Conservation (phyloP, 2,797 vertebrate genomes). For the Alauda arvensis region DNA sequence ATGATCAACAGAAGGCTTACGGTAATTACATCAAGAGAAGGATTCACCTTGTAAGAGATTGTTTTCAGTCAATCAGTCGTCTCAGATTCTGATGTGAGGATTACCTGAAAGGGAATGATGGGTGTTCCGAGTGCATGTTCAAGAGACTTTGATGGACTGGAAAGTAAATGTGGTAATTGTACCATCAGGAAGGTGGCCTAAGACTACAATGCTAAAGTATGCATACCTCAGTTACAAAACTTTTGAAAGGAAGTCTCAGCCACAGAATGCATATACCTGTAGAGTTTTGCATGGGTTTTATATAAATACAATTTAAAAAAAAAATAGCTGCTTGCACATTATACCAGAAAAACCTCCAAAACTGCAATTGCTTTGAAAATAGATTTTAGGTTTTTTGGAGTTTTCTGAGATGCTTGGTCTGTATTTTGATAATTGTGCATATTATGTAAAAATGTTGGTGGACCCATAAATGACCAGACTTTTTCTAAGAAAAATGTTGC, state of each 20-base stretch:
- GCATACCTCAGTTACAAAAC: constrained; percentile 98
- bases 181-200: constrained; percentile 90
- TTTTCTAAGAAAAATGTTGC: constrained; percentile 99
- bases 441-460: constrained; percentile 99
- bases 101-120: constrained; percentile 89
- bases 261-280: constrained; percentile 99
- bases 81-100: constrained; percentile 86
- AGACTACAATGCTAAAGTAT: constrained; percentile 93
- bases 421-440: constrained; percentile 99
- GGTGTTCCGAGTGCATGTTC: constrained; percentile 92
- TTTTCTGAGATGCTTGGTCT: constrained; percentile 99
- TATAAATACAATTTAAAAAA: constrained; percentile 99
- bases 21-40: constrained; percentile 82
- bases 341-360: constrained; percentile 99
- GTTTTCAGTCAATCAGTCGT: constrained; percentile 80
- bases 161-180: constrained; percentile 84
- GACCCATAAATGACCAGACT: constrained; percentile 99
- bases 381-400: constrained; percentile 99
- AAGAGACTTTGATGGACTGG: constrained; percentile 92
- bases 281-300: constrained; percentile 99
- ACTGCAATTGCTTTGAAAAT: constrained; percentile 99
- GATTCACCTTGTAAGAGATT: constrained; percentile 87
- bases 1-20: constrained; percentile 85
- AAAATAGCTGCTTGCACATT: constrained; percentile 99
- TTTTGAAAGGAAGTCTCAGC: constrained; percentile 97